Evolutionary conservation across 2,113 vertebrate species (phyloP).

Genomic region (Istiophorus platypterus): DNA sequence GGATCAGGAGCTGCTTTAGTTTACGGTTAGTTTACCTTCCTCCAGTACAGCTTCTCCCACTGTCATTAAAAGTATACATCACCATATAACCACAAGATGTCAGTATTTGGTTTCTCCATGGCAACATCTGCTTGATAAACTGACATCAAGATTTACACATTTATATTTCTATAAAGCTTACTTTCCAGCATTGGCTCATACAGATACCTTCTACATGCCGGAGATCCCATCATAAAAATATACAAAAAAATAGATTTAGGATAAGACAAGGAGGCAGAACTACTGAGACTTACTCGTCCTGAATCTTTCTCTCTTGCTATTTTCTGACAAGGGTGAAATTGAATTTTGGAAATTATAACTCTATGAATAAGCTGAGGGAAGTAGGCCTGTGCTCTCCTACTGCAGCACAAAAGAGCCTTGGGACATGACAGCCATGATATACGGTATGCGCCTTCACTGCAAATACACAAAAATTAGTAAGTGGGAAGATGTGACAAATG

Average conservation of each 20-base stretch:
- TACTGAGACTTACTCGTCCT: background rate
- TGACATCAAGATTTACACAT: background rate
- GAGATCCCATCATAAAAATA: background rate
- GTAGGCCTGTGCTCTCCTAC: background rate
- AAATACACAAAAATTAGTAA: constrained; percentile 21
- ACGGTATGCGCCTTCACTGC: constrained; percentile 10
- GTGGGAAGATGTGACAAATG: constrained; percentile 30
- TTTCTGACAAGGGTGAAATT: constrained; percentile 61
- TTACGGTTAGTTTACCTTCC: background rate
- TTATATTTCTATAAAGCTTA: background rate
- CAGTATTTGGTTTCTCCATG: constrained; percentile 44
- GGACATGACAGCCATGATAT: constrained; percentile 22
- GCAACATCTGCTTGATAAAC: background rate
- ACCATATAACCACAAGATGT: constrained; percentile 64
- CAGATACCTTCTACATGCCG: background rate
- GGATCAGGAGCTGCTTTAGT: background rate
- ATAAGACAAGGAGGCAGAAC: background rate
- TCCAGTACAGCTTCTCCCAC: background rate
- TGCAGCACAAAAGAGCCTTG: constrained; percentile 17
- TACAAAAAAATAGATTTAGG: background rate
- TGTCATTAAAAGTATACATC: background rate
- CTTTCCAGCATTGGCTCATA: background rate
- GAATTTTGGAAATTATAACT: constrained; percentile 53
- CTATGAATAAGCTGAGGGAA: constrained; percentile 25
- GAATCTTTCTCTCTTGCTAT: constrained; percentile 30